phyloP scores from a whole-genome alignment of 92 coral and sea anemone species.

The Phenganax marumi region DNA sequence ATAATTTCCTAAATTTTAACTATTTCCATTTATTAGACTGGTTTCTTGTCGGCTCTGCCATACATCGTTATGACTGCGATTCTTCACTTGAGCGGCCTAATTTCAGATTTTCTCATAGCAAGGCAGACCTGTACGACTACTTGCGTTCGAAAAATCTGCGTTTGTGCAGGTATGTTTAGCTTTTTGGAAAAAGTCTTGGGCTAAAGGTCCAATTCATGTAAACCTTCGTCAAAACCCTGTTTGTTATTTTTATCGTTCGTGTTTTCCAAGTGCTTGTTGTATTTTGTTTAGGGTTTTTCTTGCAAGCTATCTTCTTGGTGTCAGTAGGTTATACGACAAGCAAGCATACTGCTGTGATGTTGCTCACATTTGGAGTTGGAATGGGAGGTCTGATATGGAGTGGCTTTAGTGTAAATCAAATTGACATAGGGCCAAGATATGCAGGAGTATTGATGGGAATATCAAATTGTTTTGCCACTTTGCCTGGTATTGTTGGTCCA shows the following conservation, averaged over 20 bases:
- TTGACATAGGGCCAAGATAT: slow-evolving; percentile 89
- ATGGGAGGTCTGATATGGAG: slow-evolving; percentile 92
- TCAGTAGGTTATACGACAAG: slow-evolving; percentile 76
- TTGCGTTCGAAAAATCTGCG: slow-evolving; percentile 75
- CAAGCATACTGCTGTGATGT: slow-evolving; percentile 71
- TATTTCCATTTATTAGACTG: slow-evolving; percentile 66
- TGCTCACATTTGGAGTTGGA: slow-evolving; percentile 82
- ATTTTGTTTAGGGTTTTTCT: slow-evolving; percentile 61
- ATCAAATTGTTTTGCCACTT: slow-evolving; percentile 78
- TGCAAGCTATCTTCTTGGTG: slow-evolving; percentile 72
- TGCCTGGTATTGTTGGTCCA: slow-evolving; percentile 92
- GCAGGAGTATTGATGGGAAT: slow-evolving; percentile 88
- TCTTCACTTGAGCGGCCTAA: slow-evolving; percentile 72
- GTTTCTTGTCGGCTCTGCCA: slow-evolving; percentile 85
- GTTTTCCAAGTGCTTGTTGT: neutral
- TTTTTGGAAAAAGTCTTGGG: slow-evolving; percentile 18
- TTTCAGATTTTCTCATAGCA: slow-evolving; percentile 73
- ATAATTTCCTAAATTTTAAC: neutral
- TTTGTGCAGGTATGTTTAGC: slow-evolving; percentile 62
- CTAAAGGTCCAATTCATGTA: neutral
- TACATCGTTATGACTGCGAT: slow-evolving; percentile 81
- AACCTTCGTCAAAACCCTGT: neutral
- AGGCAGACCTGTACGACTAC: slow-evolving; percentile 65
- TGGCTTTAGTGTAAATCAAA: slow-evolving; percentile 92
- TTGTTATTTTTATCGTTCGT: neutral